A percentile compares a stretch with the other conserved stretches of the same genome.
These are phyloP conservation scores for Pheosia tremula DNA, from an alignment of 2,888 invertebrate species.

Conservation along the genomic window DNA sequence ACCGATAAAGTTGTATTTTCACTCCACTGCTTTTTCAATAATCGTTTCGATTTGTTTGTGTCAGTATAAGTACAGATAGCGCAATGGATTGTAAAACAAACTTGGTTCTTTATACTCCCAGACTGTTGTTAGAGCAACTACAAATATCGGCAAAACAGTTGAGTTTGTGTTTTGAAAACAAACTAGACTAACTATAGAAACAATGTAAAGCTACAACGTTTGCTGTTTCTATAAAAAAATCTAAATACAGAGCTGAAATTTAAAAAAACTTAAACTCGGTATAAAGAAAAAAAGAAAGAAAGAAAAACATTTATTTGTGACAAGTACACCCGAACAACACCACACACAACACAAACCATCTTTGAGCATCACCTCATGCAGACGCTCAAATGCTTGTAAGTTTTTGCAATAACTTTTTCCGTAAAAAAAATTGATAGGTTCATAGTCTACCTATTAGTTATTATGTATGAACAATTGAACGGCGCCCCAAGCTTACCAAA, in stretches of 20 bases:
- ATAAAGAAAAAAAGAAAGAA: too few relatives aligned
- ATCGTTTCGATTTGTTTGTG: slow-evolving; percentile 8
- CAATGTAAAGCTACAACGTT: not conserved
- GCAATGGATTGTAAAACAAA: slow-evolving; percentile 12
- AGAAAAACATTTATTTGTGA: too few relatives aligned
- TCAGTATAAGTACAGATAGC: not conserved
- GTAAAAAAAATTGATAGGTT: too few relatives aligned
- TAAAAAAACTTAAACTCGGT: too few relatives aligned
- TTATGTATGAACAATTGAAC: too few relatives aligned
- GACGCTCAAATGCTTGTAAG: too few relatives aligned
- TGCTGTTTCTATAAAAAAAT: not conserved
- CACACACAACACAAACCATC: too few relatives aligned
- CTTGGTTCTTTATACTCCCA: slow-evolving; percentile 8
- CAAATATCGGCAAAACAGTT: slow-evolving; percentile 6
- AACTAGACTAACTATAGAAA: slow-evolving; percentile 7
- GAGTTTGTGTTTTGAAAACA: slow-evolving; percentile 14
- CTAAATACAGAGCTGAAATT: not conserved
- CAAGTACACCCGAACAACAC: too few relatives aligned
- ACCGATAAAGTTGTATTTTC: slow-evolving; percentile 1
- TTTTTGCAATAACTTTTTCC: too few relatives aligned
- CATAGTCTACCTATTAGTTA: too few relatives aligned
- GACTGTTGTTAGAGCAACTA: slow-evolving; percentile 6
- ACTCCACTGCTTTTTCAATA: slow-evolving; percentile 5
- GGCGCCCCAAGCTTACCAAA: too few relatives aligned
- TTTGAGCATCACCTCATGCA: too few relatives aligned